These are phyloP conservation scores for Adelges cooleyi DNA, from an alignment of 1,140 invertebrate species.

Conservation along the genomic window DNA sequence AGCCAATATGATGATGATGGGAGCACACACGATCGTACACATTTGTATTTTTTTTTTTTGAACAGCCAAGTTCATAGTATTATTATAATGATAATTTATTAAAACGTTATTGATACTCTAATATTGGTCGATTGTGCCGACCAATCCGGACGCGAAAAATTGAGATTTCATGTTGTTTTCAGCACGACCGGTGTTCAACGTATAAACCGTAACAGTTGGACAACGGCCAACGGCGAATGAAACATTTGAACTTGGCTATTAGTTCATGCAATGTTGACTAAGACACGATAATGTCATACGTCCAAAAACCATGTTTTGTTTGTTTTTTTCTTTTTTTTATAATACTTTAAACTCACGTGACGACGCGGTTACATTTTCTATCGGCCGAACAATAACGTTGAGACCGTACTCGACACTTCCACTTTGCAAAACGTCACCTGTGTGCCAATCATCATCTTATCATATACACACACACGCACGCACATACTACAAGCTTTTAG, in stretches of 20 bases:
- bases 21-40: no score
- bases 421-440: conserved; percentile 28
- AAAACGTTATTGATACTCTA: no score
- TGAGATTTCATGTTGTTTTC: not conserved
- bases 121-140: no score
- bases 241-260: conserved; percentile 11
- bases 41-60: no score
- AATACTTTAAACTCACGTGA: conserved; percentile 19
- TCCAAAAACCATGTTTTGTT: not conserved
- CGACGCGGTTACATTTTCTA: conserved; percentile 10
- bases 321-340: conserved; percentile 15
- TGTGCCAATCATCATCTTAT: conserved; percentile 27
- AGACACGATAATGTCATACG: not conserved
- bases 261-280: conserved; percentile 23
- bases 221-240: conserved; percentile 1
- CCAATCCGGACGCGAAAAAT: no score
- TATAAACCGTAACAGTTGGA: conserved; percentile 13
- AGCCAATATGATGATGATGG: no score
- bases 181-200: conserved; percentile 8
- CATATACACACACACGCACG: no score
- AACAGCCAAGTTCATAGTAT: no score
- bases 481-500: conserved; percentile 24
- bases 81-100: no score
- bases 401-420: conserved; percentile 27
- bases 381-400: conserved; percentile 11